These are phyloP conservation scores for Cichlasoma orientale DNA, from an alignment of 2,797 vertebrate genomes.

Conservation along the genomic window DNA sequence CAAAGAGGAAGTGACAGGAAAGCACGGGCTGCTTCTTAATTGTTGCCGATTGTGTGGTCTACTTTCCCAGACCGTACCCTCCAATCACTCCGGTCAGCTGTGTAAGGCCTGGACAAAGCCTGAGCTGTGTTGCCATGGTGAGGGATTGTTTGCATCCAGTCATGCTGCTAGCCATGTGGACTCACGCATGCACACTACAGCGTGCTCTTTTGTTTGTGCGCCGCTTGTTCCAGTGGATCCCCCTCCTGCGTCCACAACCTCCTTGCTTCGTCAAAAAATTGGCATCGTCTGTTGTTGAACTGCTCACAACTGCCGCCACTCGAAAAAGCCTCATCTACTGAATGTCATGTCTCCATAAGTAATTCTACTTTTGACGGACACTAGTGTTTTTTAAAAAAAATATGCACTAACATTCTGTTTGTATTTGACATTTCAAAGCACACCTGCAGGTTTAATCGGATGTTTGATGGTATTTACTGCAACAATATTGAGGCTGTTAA, in stretches of 20 bases:
- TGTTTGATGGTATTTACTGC: background rate
- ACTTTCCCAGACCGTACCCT: constrained; percentile 67
- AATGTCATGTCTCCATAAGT: background rate
- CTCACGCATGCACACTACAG: constrained; percentile 48
- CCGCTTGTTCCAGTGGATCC: constrained; percentile 55
- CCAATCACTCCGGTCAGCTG: constrained; percentile 75
- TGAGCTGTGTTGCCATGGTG: constrained; percentile 71
- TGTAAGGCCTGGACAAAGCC: constrained; percentile 74
- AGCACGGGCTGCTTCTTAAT: constrained; percentile 70
- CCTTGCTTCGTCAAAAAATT: constrained; percentile 10
- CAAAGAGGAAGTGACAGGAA: constrained; percentile 68
- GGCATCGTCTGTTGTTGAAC: constrained; percentile 18
- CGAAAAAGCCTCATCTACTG: background rate
- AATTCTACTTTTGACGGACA: background rate
- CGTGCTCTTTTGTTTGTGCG: constrained; percentile 68
- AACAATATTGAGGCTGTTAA: constrained; percentile 29
- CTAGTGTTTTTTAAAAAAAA: background rate
- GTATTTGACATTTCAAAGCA: background rate
- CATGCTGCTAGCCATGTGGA: constrained; percentile 71
- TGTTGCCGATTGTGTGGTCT: constrained; percentile 69
- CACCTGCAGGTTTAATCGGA: background rate
- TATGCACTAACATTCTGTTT: background rate
- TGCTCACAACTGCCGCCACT: background rate
- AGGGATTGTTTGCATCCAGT: constrained; percentile 82
- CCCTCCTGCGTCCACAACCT: constrained; percentile 24